Conservation (phyloP, 2,113 vertebrate genomes). For the Platichthys flesus region DNA sequence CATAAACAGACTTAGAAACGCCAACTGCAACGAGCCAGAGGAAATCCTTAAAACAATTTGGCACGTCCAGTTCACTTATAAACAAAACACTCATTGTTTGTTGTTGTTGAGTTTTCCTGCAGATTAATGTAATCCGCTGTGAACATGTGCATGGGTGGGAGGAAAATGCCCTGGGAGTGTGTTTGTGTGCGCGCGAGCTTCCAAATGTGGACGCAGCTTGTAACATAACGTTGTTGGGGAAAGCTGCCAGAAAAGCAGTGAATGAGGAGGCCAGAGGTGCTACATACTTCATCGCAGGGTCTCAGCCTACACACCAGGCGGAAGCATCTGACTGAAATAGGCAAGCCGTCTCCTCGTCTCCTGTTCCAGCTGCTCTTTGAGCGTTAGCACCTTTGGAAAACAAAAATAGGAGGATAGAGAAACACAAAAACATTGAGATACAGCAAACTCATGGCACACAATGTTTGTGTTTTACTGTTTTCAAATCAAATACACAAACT, state of each 20-base stretch:
- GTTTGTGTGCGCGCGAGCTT: slow-evolving; percentile 31
- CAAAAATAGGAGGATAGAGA: background rate
- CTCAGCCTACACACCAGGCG: slow-evolving; percentile 61
- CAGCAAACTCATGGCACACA: background rate
- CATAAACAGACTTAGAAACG: slow-evolving; percentile 59
- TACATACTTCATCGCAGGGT: slow-evolving; percentile 40
- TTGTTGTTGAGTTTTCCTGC: slow-evolving; percentile 78
- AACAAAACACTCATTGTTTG: slow-evolving; percentile 83
- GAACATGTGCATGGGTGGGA: slow-evolving; percentile 62
- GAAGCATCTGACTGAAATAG: slow-evolving; percentile 70
- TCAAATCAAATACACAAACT: no score
- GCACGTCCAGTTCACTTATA: slow-evolving; percentile 70
- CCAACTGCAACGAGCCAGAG: slow-evolving; percentile 51
- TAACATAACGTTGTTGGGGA: slow-evolving; percentile 51
- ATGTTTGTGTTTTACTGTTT: background rate
- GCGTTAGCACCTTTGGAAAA: slow-evolving; percentile 73
- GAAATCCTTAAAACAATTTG: slow-evolving; percentile 82
- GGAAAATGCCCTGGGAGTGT: slow-evolving; percentile 39
- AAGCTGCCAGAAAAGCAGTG: slow-evolving; percentile 49
- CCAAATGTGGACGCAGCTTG: slow-evolving; percentile 47
- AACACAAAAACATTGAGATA: background rate
- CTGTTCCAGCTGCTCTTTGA: slow-evolving; percentile 83
- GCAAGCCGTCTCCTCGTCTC: slow-evolving; percentile 70
- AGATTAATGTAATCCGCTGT: slow-evolving; percentile 76
- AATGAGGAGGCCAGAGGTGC: slow-evolving; percentile 49